phyloP scores from a whole-genome alignment of 2,888 invertebrate species.

The Phengaris arion region DNA sequence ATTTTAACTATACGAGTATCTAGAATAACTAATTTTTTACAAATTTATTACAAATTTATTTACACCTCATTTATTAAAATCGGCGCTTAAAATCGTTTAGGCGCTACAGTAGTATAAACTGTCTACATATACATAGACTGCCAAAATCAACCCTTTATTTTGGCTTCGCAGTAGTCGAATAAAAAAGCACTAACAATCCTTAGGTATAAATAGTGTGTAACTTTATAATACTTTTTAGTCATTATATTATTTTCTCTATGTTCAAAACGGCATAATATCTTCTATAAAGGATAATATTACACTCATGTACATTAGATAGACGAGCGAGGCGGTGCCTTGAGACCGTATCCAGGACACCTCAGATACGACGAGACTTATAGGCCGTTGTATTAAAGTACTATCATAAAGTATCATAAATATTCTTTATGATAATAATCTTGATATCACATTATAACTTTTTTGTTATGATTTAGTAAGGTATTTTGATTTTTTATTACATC shows the following conservation, averaged over 20 bases:
- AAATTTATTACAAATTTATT: too few species aligned
- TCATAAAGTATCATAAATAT: constrained; percentile 27
- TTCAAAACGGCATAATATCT: not conserved
- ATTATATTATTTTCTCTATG: not conserved
- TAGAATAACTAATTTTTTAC: too few species aligned
- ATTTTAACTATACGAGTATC: too few species aligned
- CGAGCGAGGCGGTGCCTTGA: constrained; percentile 21
- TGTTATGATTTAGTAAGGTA: not conserved
- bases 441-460: constrained; percentile 18
- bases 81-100: too few species aligned
- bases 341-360: constrained; percentile 23
- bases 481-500: not conserved
- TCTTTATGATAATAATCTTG: constrained; percentile 26
- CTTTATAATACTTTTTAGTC: too few species aligned
- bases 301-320: constrained; percentile 22
- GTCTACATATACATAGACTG: not conserved
- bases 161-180: not conserved
- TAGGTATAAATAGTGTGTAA: too few species aligned
- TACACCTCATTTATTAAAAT: too few species aligned
- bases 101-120: too few species aligned
- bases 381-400: constrained; percentile 26
- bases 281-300: not conserved
- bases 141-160: too few species aligned
- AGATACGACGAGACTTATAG: constrained; percentile 27
- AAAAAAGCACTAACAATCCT: too few species aligned